Base-by-base conservation (phyloP, 2,113 vertebrate species). In the Larimichthys polyactis region DNA sequence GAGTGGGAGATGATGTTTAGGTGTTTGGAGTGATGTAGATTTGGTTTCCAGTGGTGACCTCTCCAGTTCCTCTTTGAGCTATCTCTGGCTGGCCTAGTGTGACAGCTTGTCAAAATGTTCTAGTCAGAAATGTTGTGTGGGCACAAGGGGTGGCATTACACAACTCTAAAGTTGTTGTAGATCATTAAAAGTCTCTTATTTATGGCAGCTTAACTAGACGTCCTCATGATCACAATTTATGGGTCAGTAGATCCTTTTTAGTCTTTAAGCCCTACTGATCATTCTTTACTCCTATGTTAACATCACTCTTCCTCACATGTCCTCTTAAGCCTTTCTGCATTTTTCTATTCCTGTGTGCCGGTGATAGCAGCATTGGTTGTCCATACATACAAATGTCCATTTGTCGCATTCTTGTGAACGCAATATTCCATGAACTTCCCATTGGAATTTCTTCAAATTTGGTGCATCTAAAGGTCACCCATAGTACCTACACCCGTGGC, bases 41-140 rank as follows among this genome's bases (percentile, higher is more conserved):
- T 93, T 78, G 32, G 64, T 84, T 87, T 86, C 71, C 44, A 44
- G 36, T 62, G 78, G 62, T 81, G 75, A 89, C 74, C 74, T 86
- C 84, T 83, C 40, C 22, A 11, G 54, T 57, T 87, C 43, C 62
- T 76, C 67, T 75, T 24, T 87, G 60, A 89, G 89, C 72, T 44
- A 65, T 83, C 78, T 84, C 48, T 72, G 81, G 63, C 74, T 78
- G 80, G 87, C 68, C 72, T 32, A 52, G 69, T 75, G 59, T 89
- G 90, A 91, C 84, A 87, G 82, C 76, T 67, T 91, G 88, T 91
- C 91, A 83, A 67, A 91, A 78, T 91, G 75, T 84, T 90, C 71
- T 67, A 66, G 71, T 87, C 80, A 88, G 60, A 83, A 83, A 49
- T 58, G 32, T 46, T 60, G 81, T 63, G 65, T 87, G 77, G 82